Percentiles rank a stretch among this genome's conserved stretches.
Conservation (phyloP, 2,113 vertebrate genomes). For the Leptodactylus fuscus region DNA sequence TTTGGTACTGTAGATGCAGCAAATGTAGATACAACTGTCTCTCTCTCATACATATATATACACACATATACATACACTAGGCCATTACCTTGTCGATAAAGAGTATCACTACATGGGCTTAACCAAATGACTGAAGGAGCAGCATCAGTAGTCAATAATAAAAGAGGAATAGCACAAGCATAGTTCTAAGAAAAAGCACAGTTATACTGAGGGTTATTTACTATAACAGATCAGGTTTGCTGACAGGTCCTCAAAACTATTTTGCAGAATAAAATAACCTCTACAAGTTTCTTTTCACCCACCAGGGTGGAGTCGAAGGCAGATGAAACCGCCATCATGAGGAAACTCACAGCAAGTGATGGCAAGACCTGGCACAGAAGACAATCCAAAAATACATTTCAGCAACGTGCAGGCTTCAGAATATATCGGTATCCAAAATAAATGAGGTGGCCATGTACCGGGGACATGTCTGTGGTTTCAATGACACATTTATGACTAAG, state of each 20-base stretch:
- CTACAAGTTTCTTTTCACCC: not conserved
- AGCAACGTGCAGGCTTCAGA: not conserved
- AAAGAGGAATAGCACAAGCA: not conserved
- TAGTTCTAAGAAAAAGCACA: no score
- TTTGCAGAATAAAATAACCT: no score
- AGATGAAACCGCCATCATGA: not conserved
- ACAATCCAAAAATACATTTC: conserved; percentile 8
- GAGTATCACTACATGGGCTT: no score
- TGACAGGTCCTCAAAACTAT: not conserved
- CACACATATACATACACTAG: no score
- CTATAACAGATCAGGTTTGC: not conserved
- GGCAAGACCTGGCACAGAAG: not conserved
- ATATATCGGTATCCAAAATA: conserved; percentile 24
- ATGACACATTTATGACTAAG: conserved; percentile 31
- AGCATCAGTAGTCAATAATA: no score
- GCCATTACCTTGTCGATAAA: no score
- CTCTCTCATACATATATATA: no score
- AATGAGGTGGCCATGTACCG: not conserved
- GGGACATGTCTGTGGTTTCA: not conserved
- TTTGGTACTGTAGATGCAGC: no score
- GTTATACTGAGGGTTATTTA: no score
- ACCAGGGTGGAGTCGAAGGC: not conserved
- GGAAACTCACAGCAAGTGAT: not conserved
- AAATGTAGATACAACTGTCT: no score
- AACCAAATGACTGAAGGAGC: no score